Percentiles rank a stretch among this genome's conserved stretches.
phyloP scores from a whole-genome alignment of 2,797 vertebrate species.

The Huso huso region DNA sequence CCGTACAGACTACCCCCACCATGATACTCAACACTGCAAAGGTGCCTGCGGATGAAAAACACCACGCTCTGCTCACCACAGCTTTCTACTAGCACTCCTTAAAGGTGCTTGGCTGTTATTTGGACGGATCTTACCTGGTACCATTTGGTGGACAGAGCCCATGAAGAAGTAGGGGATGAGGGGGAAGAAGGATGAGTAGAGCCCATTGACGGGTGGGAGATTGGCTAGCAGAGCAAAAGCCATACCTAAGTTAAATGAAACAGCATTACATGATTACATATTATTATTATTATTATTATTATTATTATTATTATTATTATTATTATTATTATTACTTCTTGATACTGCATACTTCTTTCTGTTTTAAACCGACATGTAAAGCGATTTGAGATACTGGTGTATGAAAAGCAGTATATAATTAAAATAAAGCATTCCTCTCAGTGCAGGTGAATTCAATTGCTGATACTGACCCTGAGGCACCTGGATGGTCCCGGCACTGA shows the following conservation, averaged over 20 bases:
- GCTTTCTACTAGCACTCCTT: not conserved
- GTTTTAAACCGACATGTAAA: not conserved
- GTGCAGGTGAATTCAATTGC: too few species aligned
- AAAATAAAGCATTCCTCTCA: not conserved
- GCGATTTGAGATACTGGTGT: not conserved
- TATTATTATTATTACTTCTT: not conserved
- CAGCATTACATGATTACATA: too few species aligned
- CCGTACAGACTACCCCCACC: constrained; percentile 75
- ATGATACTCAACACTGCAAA: constrained; percentile 91
- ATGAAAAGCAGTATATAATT: not conserved
- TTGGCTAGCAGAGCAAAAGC: constrained; percentile 83
- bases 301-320: not conserved
- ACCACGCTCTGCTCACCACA: not conserved
- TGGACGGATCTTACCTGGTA: constrained; percentile 69
- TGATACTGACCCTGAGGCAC: constrained; percentile 76
- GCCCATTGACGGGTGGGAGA: constrained; percentile 78
- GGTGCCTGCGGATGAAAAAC: constrained; percentile 55
- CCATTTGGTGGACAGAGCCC: constrained; percentile 85
- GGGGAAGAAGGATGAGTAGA: constrained; percentile 87
- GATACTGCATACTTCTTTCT: not conserved
- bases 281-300: not conserved
- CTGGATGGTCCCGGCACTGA: constrained; percentile 82
- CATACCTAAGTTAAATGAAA: constrained; percentile 63
- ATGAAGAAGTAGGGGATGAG: constrained; percentile 81
- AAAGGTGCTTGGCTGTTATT: not conserved